Evolutionary conservation across 2,888 invertebrate species (phyloP), one percentile per base, ranked within the genome.

Genomic region (Stomorhina lunata): DNA sequence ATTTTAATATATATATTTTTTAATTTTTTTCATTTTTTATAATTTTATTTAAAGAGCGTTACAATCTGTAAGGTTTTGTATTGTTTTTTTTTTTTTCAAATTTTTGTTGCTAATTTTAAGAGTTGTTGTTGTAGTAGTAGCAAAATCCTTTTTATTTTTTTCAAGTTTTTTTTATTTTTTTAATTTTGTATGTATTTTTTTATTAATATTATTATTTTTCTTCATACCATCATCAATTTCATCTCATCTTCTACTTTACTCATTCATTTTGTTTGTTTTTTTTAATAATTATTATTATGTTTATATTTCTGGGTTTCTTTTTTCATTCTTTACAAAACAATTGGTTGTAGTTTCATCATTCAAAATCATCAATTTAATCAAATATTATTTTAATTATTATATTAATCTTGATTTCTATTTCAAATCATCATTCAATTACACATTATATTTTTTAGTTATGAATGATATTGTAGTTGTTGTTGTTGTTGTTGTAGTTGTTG

Each of bases 221-320:
- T 77, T 85, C 77, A 84, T 81, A 85, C 85, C 80, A 83, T 81
- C 85, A 83, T 88, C 87, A 87, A 86, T 86, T 87, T 86, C 88
- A 86, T 87, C 88, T 88, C 88, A 88, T 88, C 73, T 84, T 80
- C 83, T 82, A 83, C 85, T 85, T 88, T 84, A 86, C 86, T 87
- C 48, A 68, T 77, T 53, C 43, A 29, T 77, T 61, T 29, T 53
- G 61, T 77, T 50, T 32, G 17, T 29, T 29, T 88, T 88, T 86
- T 87, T 88, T 87, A 84, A 80, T 84, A 84, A 85, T 83, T 57
- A 77, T 72, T 81, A 73, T 81, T 80, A 63, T 55, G 63, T 81
- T 77, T 68, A 66, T 57, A 85, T 85, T 85, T 86, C 86, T 85
- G n/a, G n/a, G n/a, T n/a, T n/a, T 86, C 53, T 87, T 85, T 86